Base-by-base conservation (phyloP, 2,113 vertebrate genomes). In the Carlito syrichta region DNA sequence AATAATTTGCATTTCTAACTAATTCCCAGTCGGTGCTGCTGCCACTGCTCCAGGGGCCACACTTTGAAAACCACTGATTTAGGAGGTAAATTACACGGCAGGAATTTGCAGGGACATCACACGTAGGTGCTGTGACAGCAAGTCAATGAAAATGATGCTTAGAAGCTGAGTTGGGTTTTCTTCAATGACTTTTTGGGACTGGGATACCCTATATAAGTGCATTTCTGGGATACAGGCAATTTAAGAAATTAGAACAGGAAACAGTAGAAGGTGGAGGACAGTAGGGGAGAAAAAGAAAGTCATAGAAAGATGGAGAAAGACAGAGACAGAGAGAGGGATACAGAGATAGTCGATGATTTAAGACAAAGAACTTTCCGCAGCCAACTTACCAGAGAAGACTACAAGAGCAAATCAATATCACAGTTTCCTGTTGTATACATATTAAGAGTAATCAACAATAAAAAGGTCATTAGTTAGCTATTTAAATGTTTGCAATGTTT, bases 361-460 rank as follows among this genome's bases (percentile, higher is more conserved):
- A 86, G 90, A 96, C 86, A 87, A 94, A 97, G 83, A 96, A 92
- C 9, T 17, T 78, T 89, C 78, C 69, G 52, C 60, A 63, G 50
- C 32, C 74, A 94, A 86, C 56, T 94, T 96, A 62, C 43, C 38
- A 96, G 77, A 89, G 45, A 78, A 90, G 95, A 93, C 48, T 58
- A 71, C 83, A 91, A 96, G 88, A 94, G 20, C 40, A 94, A 95
- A 94, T 96, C 88, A 9, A 95, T 96, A 76, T 35, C n/a, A 82
- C 35, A 66, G 82, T 96, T 97, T 97, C 82, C 74, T 95, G 27
- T 88, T 95, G 77, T 96, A 95, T 79, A 93, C 96, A 95, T 94
- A 93, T 96, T 95, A 93, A 97, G 89, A 97, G 93, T 96, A 92
- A 95, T 86, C 91, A 97, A 97, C 91, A 95, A 95, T 95, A 87